Evolutionary conservation across 2,113 vertebrate species (phyloP).

Genomic region (Ursus arctos): DNA sequence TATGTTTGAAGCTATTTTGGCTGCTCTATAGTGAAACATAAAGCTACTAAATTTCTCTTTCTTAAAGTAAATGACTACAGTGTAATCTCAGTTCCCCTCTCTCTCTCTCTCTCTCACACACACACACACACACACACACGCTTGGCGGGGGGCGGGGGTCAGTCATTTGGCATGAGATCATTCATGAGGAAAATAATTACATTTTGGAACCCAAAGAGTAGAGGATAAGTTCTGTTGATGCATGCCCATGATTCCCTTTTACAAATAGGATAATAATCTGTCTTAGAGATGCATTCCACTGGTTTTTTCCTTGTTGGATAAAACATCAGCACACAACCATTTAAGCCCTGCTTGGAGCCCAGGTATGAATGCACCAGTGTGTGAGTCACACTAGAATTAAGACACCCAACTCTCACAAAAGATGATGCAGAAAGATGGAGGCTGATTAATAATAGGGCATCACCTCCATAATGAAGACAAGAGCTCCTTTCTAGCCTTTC

Average conservation of each 20-base stretch:
- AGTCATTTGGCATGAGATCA: neutral
- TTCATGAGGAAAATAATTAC: conserved; percentile 17
- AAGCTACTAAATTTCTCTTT: neutral
- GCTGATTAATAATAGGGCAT: neutral
- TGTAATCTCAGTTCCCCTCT: neutral
- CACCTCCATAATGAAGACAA: neutral
- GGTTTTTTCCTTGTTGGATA: neutral
- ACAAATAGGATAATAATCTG: neutral
- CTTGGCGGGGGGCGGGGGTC: neutral
- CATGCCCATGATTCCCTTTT: neutral
- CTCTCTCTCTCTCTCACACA: neutral
- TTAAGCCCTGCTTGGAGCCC: neutral
- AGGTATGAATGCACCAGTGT: neutral
- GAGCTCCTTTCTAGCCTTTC: neutral
- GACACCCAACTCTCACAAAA: neutral
- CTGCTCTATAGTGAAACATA: neutral
- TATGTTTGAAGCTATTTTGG: conserved; percentile 6
- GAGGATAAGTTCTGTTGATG: neutral
- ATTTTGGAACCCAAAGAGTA: conserved; percentile 30
- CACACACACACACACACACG: neutral
- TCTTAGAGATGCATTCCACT: conserved; percentile 22
- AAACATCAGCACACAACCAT: neutral
- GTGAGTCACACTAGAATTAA: neutral
- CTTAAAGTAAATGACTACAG: neutral
- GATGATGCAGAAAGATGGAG: neutral